Evolutionary conservation across 2,888 invertebrate genomes (phyloP), one percentile per base, ranked within the genome.

Genomic region (Synergus umbraculus): DNA sequence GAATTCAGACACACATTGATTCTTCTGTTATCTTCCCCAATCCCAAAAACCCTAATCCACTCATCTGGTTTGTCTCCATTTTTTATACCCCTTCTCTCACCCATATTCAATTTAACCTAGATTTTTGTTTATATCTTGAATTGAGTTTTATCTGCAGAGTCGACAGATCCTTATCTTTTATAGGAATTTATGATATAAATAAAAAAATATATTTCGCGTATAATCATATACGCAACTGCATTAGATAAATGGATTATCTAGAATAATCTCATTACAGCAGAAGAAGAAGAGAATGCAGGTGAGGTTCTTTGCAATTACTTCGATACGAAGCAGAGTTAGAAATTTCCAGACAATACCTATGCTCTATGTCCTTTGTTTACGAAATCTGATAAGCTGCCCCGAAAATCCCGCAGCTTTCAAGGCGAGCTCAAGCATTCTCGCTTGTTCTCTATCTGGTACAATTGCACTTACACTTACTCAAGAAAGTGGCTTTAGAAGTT

Each of bases 321-420:
- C 76, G 76, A 76, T 67, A 76, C 29, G 67, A 76, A 37, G 76
- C 73, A 82, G 79, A 83, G 79, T 83, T 81, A 76, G 80, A 79
- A 78, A 79, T 78, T 79, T 63, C 49, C 78, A 81, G 78, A 83
- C 82, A 83, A 83, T 81, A 78, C 77, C 76, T 77, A 64, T 76
- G 78, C 73, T 76, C 73, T 63, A 49, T 77, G 79, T 82, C 79
- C 79, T 82, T 83, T 83, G 83, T 83, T 82, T 81, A 77, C 81
- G 67, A 54, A 83, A 79, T 79, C 79, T 81, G 82, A 83, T 83
- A 82, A 82, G 79, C 73, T 82, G n/a, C 58, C 78, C 78, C 73
- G 79, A 79, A 83, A 82, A 81, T 83, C 82, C 81, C 78, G 76
- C 69, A 79, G 82, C 81, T 82, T 80, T 79, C 81, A 83, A 83